A percentile compares a stretch with the other conserved stretches of the same genome.
These are phyloP conservation scores for Linurgus olivaceus DNA, from an alignment of 2,797 vertebrate species.

Conservation along the genomic window DNA sequence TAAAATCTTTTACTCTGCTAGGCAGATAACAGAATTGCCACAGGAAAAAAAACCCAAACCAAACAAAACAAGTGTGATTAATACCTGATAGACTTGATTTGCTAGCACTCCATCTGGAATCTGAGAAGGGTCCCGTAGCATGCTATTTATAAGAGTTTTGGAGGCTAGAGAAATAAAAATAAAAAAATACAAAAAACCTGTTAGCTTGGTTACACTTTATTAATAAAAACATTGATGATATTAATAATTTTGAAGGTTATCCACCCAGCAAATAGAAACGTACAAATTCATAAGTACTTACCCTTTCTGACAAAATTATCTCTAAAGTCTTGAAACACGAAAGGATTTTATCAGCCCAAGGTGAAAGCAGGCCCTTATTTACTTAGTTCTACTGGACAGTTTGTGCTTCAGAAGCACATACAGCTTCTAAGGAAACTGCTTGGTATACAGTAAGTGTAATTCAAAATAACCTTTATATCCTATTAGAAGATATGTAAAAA, in stretches of 20 bases:
- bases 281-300: neutral
- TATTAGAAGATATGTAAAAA: neutral
- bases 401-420: neutral
- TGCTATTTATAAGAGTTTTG: conserved; percentile 89
- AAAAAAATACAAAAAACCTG: neutral
- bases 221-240: neutral
- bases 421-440: neutral
- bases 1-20: conserved; percentile 77
- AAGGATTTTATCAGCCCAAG: conserved; percentile 44
- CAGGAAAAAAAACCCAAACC: conserved; percentile 27
- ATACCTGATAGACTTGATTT: conserved; percentile 93
- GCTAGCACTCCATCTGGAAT: conserved; percentile 92
- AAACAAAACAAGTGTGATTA: conserved; percentile 73
- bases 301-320: conserved; percentile 17
- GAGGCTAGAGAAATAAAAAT: conserved; percentile 79
- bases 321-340: neutral
- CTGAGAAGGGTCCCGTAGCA: conserved; percentile 93
- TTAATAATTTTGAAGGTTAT: neutral
- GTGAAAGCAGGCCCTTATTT: neutral
- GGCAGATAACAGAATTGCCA: conserved; percentile 72
- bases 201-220: conserved; percentile 50
- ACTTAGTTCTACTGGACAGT: neutral
- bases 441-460: neutral
- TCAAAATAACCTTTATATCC: neutral
- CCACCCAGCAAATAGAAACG: neutral